Base-by-base conservation (phyloP, 2,113 vertebrate species). In the Centropus unirufus region DNA sequence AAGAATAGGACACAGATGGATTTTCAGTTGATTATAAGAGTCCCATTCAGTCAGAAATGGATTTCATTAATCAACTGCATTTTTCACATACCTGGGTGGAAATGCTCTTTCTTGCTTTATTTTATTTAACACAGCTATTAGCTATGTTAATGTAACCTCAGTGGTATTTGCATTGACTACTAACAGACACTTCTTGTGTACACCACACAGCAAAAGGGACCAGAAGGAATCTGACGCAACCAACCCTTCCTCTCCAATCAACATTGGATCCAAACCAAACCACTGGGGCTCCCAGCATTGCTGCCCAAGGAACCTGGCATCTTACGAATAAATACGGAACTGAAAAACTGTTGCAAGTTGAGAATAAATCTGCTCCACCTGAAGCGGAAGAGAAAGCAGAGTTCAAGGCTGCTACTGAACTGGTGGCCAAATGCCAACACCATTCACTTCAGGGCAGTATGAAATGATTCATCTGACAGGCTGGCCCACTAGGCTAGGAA, bases 121-220 rank as follows among this genome's bases (percentile, higher is more conserved):
- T 92, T 87, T 62, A 88, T 36, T 97, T 97, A 97, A 96, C 64
- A 93, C 24, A 67, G 77, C 52, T 96, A 96, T 97, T 97, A 96
- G 93, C 81, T 94, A 88, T 64, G 90, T 94, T 97, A 96, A 90
- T 96, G 82, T 67, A 92, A 93, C 75, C 93, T 96, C 92, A 95
- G 87, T 89, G 89, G 70, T 90, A 93, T 92, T 96, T 96, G 87
- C 89, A 92, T 83, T 87, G 88, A 90, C 79, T 95, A 30, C 85
- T 87, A 97, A 97, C 91, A 97, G 92, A 95, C 95, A 94, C 77
- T 68, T 93, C 93, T 94, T 97, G 80, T 97, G 82, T 77, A 47
- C 9, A 30, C 34, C 69, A 57, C 84, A 74, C 14, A 92, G 94
- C 66, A 90, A 95, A 87, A 61, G 59, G 36, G 59, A 90, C 83